Evolutionary conservation across 2,888 invertebrate genomes (phyloP).

Genomic region (Thecocarcelia acutangulata): DNA sequence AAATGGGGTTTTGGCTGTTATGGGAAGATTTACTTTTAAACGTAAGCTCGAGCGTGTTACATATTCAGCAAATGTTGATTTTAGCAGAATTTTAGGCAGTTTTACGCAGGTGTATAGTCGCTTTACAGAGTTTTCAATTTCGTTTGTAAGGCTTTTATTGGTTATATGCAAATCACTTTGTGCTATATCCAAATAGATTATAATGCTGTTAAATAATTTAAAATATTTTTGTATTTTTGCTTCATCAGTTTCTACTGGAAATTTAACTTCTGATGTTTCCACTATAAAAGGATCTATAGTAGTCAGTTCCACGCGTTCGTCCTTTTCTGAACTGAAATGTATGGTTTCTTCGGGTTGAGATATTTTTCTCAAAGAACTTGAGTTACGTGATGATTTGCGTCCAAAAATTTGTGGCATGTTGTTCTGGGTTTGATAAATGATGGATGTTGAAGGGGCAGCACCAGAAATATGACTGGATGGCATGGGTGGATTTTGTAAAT

Average conservation of each 20-base stretch:
- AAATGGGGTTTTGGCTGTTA: constrained; percentile 70
- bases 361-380: constrained; percentile 73
- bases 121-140: constrained; percentile 46
- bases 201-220: constrained; percentile 55
- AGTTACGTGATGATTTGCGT: constrained; percentile 74
- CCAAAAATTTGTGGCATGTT: constrained; percentile 65
- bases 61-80: constrained; percentile 74
- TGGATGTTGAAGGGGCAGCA: constrained; percentile 46
- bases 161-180: constrained; percentile 72
- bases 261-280: constrained; percentile 42
- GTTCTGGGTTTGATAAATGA: constrained; percentile 48
- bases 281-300: constrained; percentile 51
- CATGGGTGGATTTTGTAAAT: constrained; percentile 46
- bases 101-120: constrained; percentile 71
- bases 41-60: constrained; percentile 76
- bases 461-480: constrained; percentile 28
- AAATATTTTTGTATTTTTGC: constrained; percentile 63
- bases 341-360: constrained; percentile 80
- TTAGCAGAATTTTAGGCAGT: constrained; percentile 74
- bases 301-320: constrained; percentile 73
- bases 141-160: constrained; percentile 68
- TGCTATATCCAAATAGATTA: constrained; percentile 74
- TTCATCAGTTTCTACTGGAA: constrained; percentile 39
- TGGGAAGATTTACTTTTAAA: constrained; percentile 60
- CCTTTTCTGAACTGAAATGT: constrained; percentile 80